These are phyloP conservation scores for Bubo blakistoni DNA, from an alignment of 2,113 vertebrate species.

Conservation along the genomic window DNA sequence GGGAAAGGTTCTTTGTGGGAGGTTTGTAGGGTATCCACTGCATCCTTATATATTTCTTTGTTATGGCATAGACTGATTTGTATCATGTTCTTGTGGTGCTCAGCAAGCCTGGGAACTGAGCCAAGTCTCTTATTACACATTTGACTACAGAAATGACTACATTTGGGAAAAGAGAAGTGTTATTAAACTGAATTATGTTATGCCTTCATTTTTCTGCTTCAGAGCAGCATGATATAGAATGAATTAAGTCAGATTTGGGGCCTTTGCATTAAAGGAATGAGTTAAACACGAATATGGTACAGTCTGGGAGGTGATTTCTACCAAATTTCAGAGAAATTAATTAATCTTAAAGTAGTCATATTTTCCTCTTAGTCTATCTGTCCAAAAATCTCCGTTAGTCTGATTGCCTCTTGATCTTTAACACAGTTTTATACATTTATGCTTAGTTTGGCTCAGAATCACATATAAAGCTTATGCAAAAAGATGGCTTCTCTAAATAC, in stretches of 20 bases:
- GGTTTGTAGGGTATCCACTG: neutral
- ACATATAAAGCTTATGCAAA: neutral
- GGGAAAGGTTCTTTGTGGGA: neutral
- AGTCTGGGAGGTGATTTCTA: neutral
- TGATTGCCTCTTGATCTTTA: neutral
- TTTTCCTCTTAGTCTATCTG: neutral
- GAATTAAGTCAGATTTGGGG: neutral
- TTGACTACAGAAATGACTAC: neutral
- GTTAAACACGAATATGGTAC: neutral
- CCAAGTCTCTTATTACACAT: neutral
- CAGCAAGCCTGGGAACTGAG: neutral
- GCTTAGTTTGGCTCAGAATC: neutral
- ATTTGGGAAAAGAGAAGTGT: neutral
- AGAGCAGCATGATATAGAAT: neutral
- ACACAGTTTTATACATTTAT: neutral
- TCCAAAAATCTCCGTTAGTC: neutral
- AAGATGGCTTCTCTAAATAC: neutral
- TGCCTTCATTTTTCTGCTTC: neutral
- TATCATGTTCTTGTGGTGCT: neutral
- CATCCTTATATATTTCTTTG: neutral
- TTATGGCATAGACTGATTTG: neutral
- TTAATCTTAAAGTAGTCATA: neutral
- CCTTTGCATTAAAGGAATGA: neutral
- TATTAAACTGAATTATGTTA: conserved; percentile 7
- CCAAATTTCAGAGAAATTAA: neutral